Conservation (phyloP, 1,140 invertebrate species). For the Bombus sibiricus region DNA sequence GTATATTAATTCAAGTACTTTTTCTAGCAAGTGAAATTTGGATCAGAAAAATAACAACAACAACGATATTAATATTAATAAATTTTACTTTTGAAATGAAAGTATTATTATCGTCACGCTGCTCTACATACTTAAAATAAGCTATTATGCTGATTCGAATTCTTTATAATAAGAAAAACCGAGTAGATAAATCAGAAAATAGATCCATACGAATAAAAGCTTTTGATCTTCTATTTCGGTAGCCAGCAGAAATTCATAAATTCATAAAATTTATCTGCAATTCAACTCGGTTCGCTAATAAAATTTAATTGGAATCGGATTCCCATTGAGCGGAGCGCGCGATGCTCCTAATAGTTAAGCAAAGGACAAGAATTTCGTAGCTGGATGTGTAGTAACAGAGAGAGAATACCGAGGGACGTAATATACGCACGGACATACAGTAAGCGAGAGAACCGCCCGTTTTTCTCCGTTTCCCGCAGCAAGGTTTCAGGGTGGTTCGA, state of each 20-base stretch:
- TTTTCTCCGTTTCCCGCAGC: conserved; percentile 41
- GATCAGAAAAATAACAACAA: too few relatives aligned
- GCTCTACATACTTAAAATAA: too few relatives aligned
- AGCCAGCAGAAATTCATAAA: neutral
- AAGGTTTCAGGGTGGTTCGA: conserved; percentile 33
- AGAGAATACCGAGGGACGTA: neutral
- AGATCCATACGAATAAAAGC: neutral
- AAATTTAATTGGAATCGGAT: conserved; percentile 53
- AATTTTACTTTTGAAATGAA: too few relatives aligned
- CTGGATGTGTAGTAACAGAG: neutral
- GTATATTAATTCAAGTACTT: too few relatives aligned
- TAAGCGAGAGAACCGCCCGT: conserved; percentile 2
- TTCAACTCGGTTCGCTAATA: conserved; percentile 3
- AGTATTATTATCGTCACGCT: too few relatives aligned
- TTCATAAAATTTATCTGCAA: conserved; percentile 30
- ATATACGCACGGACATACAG: neutral
- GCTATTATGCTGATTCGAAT: neutral
- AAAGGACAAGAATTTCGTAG: conserved; percentile 30
- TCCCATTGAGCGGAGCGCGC: neutral
- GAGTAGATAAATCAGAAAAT: neutral
- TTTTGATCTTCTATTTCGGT: neutral
- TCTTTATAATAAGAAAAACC: neutral
- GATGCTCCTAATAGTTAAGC: conserved; percentile 43
- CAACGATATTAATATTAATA: too few relatives aligned
- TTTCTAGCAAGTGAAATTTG: too few relatives aligned